Base-by-base conservation (phyloP, 2,888 invertebrate species). In the Leucania comma region DNA sequence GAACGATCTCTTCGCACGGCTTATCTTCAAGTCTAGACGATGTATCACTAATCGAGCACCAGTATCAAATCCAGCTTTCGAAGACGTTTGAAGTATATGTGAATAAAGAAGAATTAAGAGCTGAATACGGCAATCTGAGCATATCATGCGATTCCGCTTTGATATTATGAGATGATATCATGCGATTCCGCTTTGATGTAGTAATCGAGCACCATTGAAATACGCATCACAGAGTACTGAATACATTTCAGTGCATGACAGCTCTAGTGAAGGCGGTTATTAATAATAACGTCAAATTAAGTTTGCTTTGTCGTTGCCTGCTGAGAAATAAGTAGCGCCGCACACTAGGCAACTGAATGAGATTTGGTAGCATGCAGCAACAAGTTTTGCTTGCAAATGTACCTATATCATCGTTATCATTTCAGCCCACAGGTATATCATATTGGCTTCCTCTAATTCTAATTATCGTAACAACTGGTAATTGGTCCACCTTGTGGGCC, bases 131-230 rank as follows among this genome's bases (percentile, higher is more conserved):
- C 17, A 17, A 50, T 62, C 12, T 1, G 12, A 38, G 17, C 0
- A 29, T 32, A 42, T 42, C 51, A 42, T 20, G 42, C 12, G 32
- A 58, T 51, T 58, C 46, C 17, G 14, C 58, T 46, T 71, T 58
- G 70, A 58, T 57, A 38, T 10, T n/a, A n/a, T n/a, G n/a, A n/a
- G 14, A 38, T 9, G 0, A 29, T 32, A 42, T 42, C 51, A 42
- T 20, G 42, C 12, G 32, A 59, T 51, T 59, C 46, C 17, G 17
- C 59, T 46, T 71, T 58, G 71, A 58, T 51, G 32, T n/a, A n/a
- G n/a, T n/a, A n/a, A n/a, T n/a, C 8, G 24, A 46, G 32, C 20
- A 1, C 14, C 10, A 72, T 26, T 72, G 32, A 50, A 57, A 50
- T 17, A n/a, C 20, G 4, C 2, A 38, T 9, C 22, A 46, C 42